Base-by-base conservation (phyloP, 2,113 vertebrate species). In the Amia ocellicauda region DNA sequence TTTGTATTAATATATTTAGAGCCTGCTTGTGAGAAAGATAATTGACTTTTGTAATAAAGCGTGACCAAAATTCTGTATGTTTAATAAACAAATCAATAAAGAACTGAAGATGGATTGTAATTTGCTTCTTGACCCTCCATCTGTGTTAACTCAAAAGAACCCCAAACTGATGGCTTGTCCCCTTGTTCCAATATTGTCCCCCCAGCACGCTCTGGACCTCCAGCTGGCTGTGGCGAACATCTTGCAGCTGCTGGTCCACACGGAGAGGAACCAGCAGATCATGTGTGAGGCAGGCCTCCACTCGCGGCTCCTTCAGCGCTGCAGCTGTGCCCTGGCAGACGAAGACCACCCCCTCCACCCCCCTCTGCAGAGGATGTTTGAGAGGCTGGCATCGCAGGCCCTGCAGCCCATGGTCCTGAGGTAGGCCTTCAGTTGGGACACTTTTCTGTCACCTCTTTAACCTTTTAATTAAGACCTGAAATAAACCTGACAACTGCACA, bases 291-390 rank as follows among this genome's bases (percentile, higher is more conserved):
- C 92, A 0, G 91, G 91, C 23, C 93, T 98, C 52, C 97, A 97
- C 0, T 93, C 94, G 14, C 88, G 94, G 0, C 88, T 98, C 45
- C 70, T 99, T 10, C 95, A 95, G 78, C 86, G 94, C 45, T 99
- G 96, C 70, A 93, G 95, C 0, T 89, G 93, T 3, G 95, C 97
- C 0, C 85, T 99, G 68, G 91, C 91, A 0, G 95, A 99, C 0
- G 96, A 99, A 75, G 96, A 98, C 80, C 96, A 99, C 52, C 87
- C 92, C 0, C 86, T 99, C 40, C 97, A 98, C 75, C 95, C 95
- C 0, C 97, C 97, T 0, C 89, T 99, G 42, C 96, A 99, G 80
- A 89, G 97, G 55, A 98, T 96, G 92, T 99, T 99, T 40, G 97
- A 99, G 80, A 90, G 97, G 62, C 83, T 99, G 66, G 96, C 97